Base-by-base conservation (phyloP, 2,113 vertebrate species). In the Elephas maximus region DNA sequence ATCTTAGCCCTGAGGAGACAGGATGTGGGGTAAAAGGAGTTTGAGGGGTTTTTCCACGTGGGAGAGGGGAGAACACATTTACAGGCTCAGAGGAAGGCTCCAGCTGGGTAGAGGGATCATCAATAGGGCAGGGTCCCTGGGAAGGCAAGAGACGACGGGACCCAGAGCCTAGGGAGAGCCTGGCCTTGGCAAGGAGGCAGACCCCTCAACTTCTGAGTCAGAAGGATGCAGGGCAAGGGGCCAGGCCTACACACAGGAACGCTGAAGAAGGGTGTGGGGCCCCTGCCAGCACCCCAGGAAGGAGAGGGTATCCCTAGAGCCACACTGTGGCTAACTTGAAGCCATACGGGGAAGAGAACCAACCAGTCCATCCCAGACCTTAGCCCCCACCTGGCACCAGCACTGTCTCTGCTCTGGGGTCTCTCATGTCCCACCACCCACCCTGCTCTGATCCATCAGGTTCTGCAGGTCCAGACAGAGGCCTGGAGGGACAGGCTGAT, bases 381-480 rank as follows among this genome's bases (percentile, higher is more conserved):
- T 71, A 23, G 63, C 26, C 41, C 51, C 76, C 14, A 30, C 45
- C 65, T 10, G 21, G 67, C 95, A 79, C 88, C 69, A n/a, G 33
- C 44, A 63, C 33, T 30, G 12, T 18, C 18, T 33, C 78, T 48
- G 76, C 74, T 86, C 76, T 44, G 77, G 97, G 97, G 97, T 97
- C 96, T 78, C 86, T 88, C 8, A 4, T 5, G 30, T 57, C 8
- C 60, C 63, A 45, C 23, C 30, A 67, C n/a, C 48, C 78, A 44
- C 18, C 60, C 71, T n/a, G 2, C 77, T 84, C 87, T 69, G 26
- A 92, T 83, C 90, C 23, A 78, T 88, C 96, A 88, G 77, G 97
- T 96, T 97, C 77, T 67, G 74, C 93, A 88, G 94, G 97, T 95
- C 93, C 86, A 74, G 60, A 73, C 8, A 92, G 79, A 53, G 93